phyloP scores from a whole-genome alignment of 2,797 vertebrate genomes.

The Lutjanus argentimaculatus region DNA sequence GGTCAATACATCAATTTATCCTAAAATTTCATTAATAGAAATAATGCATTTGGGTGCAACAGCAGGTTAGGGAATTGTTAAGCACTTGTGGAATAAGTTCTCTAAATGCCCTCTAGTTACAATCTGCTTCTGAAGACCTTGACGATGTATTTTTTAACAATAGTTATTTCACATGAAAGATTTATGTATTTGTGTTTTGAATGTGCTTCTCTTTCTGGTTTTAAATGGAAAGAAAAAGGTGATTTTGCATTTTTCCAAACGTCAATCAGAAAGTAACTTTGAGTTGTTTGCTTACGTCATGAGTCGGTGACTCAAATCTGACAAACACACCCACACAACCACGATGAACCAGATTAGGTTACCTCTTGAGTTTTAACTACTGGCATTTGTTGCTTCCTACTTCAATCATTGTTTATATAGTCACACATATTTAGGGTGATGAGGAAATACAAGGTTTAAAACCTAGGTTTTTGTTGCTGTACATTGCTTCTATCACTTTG shows the following conservation, averaged over 20 bases:
- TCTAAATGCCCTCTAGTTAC: slow-evolving; percentile 27
- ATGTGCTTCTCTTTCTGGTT: slow-evolving; percentile 10
- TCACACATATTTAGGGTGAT: not conserved
- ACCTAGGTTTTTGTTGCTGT: not conserved
- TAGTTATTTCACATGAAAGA: slow-evolving; percentile 21
- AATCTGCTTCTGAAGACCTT: slow-evolving; percentile 34
- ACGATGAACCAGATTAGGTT: not conserved
- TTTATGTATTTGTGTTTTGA: slow-evolving; percentile 17
- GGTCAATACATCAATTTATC: slow-evolving; percentile 51
- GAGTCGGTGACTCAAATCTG: slow-evolving; percentile 19
- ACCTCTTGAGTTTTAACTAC: slow-evolving; percentile 2
- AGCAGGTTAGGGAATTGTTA: slow-evolving; percentile 26
- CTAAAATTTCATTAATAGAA: slow-evolving; percentile 33
- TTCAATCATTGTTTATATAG: not conserved
- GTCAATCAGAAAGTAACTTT: not conserved
- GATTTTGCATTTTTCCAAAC: slow-evolving; percentile 4
- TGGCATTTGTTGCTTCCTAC: not conserved
- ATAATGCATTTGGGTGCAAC: slow-evolving; percentile 13
- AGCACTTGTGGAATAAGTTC: slow-evolving; percentile 11
- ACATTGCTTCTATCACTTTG: not conserved
- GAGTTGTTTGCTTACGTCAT: slow-evolving; percentile 18
- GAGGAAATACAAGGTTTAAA: not conserved
- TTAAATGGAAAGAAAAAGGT: slow-evolving; percentile 8
- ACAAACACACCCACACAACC: slow-evolving; percentile 15
- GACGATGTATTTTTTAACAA: slow-evolving; percentile 28